phyloP scores from a whole-genome alignment of 2,113 vertebrate species.

The Gallinago jamesoni region DNA sequence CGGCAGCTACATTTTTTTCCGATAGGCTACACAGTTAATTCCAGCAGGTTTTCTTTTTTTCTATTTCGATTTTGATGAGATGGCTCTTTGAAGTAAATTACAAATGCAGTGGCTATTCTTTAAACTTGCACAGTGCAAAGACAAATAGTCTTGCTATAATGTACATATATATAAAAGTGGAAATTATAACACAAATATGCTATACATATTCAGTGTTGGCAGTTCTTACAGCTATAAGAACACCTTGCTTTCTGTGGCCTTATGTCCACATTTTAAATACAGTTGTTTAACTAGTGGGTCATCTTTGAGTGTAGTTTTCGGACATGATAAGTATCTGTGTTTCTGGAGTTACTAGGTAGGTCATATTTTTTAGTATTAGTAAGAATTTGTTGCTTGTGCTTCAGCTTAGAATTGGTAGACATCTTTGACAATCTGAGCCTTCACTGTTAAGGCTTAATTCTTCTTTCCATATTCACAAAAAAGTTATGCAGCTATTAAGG shows the following conservation, averaged over 20 bases:
- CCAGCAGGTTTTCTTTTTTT: not conserved
- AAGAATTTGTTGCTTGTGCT: not conserved
- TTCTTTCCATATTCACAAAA: not conserved
- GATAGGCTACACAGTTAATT: not conserved
- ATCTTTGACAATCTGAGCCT: not conserved
- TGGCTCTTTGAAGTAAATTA: not conserved
- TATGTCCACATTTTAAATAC: not conserved
- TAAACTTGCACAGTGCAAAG: not conserved
- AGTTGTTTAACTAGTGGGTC: not conserved
- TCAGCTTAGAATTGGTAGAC: not conserved
- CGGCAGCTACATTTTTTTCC: not conserved
- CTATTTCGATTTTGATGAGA: not conserved
- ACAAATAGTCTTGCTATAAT: not conserved
- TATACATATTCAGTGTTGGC: not conserved
- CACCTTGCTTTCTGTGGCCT: not conserved
- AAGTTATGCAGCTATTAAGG: not conserved
- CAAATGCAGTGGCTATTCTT: not conserved
- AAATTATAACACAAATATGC: not conserved
- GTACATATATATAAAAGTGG: not conserved
- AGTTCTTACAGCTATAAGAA: not conserved
- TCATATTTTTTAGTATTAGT: not conserved
- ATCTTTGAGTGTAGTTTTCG: not conserved
- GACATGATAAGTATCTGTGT: not conserved
- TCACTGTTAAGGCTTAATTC: not conserved
- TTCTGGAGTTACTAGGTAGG: not conserved